These are phyloP conservation scores for Callosobruchus maculatus DNA, from an alignment of 2,888 invertebrate species.

Conservation along the genomic window DNA sequence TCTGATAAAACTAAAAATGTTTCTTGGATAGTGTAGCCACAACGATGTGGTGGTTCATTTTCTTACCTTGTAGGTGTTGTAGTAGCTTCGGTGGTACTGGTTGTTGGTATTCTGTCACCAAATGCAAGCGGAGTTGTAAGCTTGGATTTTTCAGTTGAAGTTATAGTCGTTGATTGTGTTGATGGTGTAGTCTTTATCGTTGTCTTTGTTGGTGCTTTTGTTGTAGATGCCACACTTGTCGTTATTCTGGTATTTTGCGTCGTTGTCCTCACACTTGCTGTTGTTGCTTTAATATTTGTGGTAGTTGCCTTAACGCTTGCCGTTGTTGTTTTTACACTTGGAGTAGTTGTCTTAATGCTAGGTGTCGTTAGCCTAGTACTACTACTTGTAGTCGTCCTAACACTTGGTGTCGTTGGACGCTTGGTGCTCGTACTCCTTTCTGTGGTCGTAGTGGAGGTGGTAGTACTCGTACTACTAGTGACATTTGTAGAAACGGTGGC, in stretches of 20 bases:
- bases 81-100: constrained; percentile 13
- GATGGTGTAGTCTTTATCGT: constrained; percentile 3
- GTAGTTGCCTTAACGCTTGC: constrained; percentile 8
- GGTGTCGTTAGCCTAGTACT: constrained; percentile 4
- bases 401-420: constrained; percentile 8
- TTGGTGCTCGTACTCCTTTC: constrained; percentile 33
- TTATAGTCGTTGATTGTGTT: constrained; percentile 9
- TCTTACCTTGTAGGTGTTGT: constrained; percentile 18
- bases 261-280: constrained; percentile 6
- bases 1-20: too few relatives aligned
- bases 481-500: not conserved
- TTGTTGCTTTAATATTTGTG: constrained; percentile 5
- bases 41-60: too few relatives aligned
- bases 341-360: constrained; percentile 5
- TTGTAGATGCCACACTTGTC: not conserved
- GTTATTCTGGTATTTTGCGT: constrained; percentile 7
- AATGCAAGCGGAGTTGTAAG: not conserved
- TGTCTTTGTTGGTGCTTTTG: constrained; percentile 5
- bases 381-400: not conserved
- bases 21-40: too few relatives aligned
- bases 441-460: constrained; percentile 11
- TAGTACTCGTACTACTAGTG: constrained; percentile 12
- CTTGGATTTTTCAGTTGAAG: constrained; percentile 25
- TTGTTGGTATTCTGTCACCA: constrained; percentile 10
- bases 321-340: not conserved